Evolutionary conservation across 2,113 vertebrate genomes (phyloP).

Genomic region (Semicossyphus pulcher): DNA sequence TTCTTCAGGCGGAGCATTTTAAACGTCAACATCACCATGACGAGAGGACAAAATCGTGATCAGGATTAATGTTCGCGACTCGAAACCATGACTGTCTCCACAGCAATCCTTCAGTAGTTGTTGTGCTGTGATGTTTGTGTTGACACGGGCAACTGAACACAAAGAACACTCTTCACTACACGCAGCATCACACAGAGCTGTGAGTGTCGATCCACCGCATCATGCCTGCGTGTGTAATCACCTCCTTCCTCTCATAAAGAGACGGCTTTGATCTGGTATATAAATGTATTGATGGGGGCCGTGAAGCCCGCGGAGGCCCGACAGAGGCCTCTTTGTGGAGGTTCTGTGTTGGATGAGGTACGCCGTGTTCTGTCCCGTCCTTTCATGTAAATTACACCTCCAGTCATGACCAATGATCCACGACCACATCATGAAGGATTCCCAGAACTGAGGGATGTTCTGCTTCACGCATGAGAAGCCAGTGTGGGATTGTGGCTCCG

Average conservation of each 20-base stretch:
- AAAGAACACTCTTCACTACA: too few relatives aligned
- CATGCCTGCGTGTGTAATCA: neutral
- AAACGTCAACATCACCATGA: too few relatives aligned
- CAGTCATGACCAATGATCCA: conserved; percentile 20
- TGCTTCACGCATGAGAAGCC: conserved; percentile 36
- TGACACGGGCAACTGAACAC: too few relatives aligned
- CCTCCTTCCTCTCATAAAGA: neutral
- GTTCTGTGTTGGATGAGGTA: conserved; percentile 9
- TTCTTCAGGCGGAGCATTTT: too few relatives aligned
- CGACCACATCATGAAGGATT: conserved; percentile 16
- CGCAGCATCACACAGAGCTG: too few relatives aligned
- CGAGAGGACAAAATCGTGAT: too few relatives aligned
- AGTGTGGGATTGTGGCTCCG: too few relatives aligned
- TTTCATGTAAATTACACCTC: conserved; percentile 42
- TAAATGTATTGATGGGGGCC: neutral
- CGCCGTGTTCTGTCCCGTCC: conserved; percentile 32
- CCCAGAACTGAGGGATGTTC: conserved; percentile 17
- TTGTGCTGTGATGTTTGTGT: too few relatives aligned
- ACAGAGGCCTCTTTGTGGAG: conserved; percentile 42
- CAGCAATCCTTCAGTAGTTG: too few relatives aligned
- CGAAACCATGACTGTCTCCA: too few relatives aligned
- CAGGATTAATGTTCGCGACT: too few relatives aligned
- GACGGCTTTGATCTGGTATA: neutral
- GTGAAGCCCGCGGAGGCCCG: neutral
- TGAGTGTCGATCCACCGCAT: too few relatives aligned